phyloP scores from a whole-genome alignment of 2,113 vertebrate species.

The Ahaetulla prasina region DNA sequence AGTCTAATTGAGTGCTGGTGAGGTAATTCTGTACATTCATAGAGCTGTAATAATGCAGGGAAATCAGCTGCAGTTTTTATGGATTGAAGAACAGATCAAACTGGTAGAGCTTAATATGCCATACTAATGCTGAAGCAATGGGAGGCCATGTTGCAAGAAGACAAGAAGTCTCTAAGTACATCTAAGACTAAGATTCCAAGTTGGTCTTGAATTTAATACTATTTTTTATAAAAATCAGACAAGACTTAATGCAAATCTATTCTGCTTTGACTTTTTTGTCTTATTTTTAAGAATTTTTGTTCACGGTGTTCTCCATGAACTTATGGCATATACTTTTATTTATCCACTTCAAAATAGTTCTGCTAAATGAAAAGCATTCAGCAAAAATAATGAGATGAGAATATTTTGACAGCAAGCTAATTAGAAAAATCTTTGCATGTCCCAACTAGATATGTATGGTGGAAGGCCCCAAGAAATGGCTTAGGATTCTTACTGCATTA shows the following conservation, averaged over 20 bases:
- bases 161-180: neutral
- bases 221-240: neutral
- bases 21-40: constrained; percentile 37
- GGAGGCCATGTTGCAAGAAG: neutral
- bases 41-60: constrained; percentile 32
- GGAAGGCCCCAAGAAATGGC: neutral
- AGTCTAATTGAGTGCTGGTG: constrained; percentile 24
- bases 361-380: neutral
- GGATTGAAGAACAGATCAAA: neutral
- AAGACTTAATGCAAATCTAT: neutral
- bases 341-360: neutral
- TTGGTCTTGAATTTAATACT: neutral
- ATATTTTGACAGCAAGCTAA: neutral
- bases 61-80: constrained; percentile 32
- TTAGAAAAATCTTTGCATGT: neutral
- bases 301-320: neutral
- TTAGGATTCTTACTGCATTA: neutral
- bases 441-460: neutral
- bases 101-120: neutral
- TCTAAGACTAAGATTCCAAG: neutral
- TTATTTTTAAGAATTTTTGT: neutral
- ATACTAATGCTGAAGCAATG: neutral
- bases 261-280: neutral
- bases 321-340: neutral
- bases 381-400: neutral